Percentiles rank a stretch among this genome's conserved stretches.
These are phyloP conservation scores for Scaptodrosophila lebanonensis DNA, from an alignment of 1,140 invertebrate species.

Conservation along the genomic window DNA sequence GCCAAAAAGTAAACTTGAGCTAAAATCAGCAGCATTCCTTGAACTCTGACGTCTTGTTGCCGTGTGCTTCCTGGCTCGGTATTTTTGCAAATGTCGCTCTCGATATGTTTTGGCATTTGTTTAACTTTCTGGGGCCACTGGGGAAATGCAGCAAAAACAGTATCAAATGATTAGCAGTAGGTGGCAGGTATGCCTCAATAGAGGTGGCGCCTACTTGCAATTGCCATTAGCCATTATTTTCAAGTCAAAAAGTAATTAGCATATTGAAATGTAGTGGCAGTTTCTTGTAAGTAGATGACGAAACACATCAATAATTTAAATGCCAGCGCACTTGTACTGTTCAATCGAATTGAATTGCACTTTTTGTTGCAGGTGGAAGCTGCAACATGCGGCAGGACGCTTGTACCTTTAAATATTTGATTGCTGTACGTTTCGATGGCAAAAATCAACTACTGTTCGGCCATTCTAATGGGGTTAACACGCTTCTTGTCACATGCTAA, in stretches of 20 bases:
- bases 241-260: constrained; percentile 61
- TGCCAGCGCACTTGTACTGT: constrained; percentile 16
- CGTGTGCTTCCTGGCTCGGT: constrained; percentile 19
- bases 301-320: constrained; percentile 50
- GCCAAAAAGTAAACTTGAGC: no score
- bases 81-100: constrained; percentile 53
- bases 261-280: constrained; percentile 57
- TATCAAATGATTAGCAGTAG: constrained; percentile 50
- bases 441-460: no score
- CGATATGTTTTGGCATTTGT: constrained; percentile 70
- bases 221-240: constrained; percentile 16
- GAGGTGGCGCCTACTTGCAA: constrained; percentile 33
- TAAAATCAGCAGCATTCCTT: neutral
- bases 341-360: constrained; percentile 22
- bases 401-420: constrained; percentile 55
- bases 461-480: constrained; percentile 27
- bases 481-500: neutral
- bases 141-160: constrained; percentile 56
- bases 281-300: constrained; percentile 3
- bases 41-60: neutral
- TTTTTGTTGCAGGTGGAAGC: constrained; percentile 21
- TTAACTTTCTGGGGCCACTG: constrained; percentile 41
- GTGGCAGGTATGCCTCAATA: constrained; percentile 14
- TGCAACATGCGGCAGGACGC: constrained; percentile 16
- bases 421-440: no score